phyloP scores from a whole-genome alignment of 2,888 invertebrate species.

The Agriopis marginaria region DNA sequence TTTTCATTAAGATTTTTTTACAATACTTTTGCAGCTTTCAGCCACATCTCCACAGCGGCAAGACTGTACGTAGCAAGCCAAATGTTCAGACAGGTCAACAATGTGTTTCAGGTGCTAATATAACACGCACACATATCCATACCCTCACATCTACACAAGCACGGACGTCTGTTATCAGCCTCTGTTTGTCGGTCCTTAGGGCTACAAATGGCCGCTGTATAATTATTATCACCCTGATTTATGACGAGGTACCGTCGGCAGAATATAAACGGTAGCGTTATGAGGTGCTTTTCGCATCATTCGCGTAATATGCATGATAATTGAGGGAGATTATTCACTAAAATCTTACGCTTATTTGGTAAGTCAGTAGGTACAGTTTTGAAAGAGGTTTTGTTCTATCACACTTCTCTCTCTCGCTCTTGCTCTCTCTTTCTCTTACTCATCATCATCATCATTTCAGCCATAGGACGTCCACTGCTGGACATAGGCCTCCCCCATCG shows the following conservation, averaged over 20 bases:
- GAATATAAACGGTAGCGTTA: conserved; percentile 76
- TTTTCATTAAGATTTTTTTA: too few species aligned
- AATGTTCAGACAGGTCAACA: neutral
- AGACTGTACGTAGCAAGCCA: too few species aligned
- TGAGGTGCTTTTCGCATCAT: conserved; percentile 46
- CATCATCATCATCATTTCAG: too few species aligned
- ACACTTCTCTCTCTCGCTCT: neutral
- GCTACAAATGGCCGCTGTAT: conserved; percentile 75
- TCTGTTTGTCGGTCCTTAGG: conserved; percentile 69
- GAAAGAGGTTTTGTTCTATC: neutral
- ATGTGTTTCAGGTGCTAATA: conserved; percentile 14
- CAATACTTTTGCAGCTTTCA: too few species aligned
- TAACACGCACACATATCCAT: neutral
- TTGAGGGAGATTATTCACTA: conserved; percentile 15
- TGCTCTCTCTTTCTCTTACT: too few species aligned
- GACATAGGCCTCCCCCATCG: too few species aligned
- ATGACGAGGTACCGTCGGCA: conserved; percentile 75
- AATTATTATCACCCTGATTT: conserved; percentile 83
- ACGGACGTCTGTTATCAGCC: conserved; percentile 59
- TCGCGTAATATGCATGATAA: conserved; percentile 24
- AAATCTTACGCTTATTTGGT: neutral
- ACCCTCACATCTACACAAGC: conserved; percentile 5
- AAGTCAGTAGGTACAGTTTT: neutral
- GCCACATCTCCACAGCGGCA: too few species aligned
- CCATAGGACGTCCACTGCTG: too few species aligned